Evolutionary conservation across 1,140 invertebrate species (phyloP).

Genomic region (Zeugodacus cucurbitae): DNA sequence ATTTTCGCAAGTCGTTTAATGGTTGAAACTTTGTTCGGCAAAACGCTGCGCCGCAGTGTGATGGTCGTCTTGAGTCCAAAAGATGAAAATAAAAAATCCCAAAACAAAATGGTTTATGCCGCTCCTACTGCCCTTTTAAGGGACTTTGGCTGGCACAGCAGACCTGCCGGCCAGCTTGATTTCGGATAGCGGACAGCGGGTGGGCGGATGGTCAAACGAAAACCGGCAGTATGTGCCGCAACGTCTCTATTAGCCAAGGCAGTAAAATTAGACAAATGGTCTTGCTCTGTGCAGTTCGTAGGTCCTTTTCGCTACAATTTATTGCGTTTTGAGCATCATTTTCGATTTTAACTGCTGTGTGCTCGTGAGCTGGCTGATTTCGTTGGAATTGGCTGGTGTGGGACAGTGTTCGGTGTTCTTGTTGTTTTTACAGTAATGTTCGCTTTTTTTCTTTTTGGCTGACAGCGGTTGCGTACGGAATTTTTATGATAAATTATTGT

Average conservation of each 20-base stretch:
- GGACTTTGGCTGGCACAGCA: not conserved
- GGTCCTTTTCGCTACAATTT: constrained; percentile 17
- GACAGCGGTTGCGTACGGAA: not conserved
- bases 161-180: not conserved
- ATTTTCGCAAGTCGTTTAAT: constrained; percentile 30
- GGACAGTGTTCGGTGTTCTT: not conserved
- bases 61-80: not conserved
- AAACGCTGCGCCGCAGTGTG: not conserved
- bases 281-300: not conserved
- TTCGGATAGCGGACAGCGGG: not conserved
- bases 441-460: not conserved
- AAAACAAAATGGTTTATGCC: not conserved
- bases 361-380: not conserved
- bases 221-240: not conserved
- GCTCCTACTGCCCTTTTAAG: not conserved
- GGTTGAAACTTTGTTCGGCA: not conserved
- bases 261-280: constrained; percentile 33
- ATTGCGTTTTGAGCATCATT: not conserved
- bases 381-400: not conserved
- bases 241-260: constrained; percentile 17
- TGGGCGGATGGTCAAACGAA: not conserved
- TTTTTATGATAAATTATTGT: constrained; percentile 21
- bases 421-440: not conserved
- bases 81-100: not conserved
- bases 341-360: not conserved